A percentile compares a stretch with the other conserved stretches of the same genome.
phyloP scores from a whole-genome alignment of 2,113 vertebrate species.

The Pseudorectes ferrugineus region DNA sequence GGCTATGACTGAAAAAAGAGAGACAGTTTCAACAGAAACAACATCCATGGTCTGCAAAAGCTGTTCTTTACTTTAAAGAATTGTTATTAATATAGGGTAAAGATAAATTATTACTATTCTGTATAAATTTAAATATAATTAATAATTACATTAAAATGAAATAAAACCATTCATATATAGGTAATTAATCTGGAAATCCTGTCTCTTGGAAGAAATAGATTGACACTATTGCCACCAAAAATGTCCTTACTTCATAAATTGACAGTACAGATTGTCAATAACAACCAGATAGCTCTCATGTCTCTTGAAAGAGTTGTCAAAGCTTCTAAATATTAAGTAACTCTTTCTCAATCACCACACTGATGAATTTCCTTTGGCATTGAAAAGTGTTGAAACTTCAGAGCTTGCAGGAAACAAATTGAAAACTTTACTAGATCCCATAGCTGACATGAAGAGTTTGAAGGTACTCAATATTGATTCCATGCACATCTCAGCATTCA shows the following conservation, averaged over 20 bases:
- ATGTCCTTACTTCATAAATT: slow-evolving; percentile 56
- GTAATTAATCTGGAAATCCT: slow-evolving; percentile 55
- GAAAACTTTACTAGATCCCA: slow-evolving; percentile 4
- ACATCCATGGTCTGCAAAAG: not conserved
- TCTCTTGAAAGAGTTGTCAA: slow-evolving; percentile 36
- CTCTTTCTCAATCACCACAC: slow-evolving; percentile 49
- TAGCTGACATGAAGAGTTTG: slow-evolving; percentile 43
- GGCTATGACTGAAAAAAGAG: not conserved
- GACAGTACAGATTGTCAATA: slow-evolving; percentile 45
- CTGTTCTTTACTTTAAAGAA: not conserved
- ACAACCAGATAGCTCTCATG: slow-evolving; percentile 40
- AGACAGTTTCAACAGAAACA: not conserved
- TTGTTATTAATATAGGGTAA: not conserved
- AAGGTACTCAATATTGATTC: slow-evolving; percentile 40
- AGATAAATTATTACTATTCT: not conserved
- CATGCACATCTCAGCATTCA: slow-evolving; percentile 55
- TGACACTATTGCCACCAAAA: slow-evolving; percentile 53
- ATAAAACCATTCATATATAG: slow-evolving; percentile 37
- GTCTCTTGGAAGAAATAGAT: slow-evolving; percentile 55
- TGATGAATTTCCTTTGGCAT: slow-evolving; percentile 34
- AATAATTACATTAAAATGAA: slow-evolving; percentile 22
- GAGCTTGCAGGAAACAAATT: slow-evolving; percentile 53
- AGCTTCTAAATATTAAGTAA: slow-evolving; percentile 30
- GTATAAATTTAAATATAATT: not conserved
- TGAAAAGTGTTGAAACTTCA: slow-evolving; percentile 51